Evolutionary conservation across 2,113 vertebrate genomes (phyloP).

Genomic region (Psilopogon haemacephalus): DNA sequence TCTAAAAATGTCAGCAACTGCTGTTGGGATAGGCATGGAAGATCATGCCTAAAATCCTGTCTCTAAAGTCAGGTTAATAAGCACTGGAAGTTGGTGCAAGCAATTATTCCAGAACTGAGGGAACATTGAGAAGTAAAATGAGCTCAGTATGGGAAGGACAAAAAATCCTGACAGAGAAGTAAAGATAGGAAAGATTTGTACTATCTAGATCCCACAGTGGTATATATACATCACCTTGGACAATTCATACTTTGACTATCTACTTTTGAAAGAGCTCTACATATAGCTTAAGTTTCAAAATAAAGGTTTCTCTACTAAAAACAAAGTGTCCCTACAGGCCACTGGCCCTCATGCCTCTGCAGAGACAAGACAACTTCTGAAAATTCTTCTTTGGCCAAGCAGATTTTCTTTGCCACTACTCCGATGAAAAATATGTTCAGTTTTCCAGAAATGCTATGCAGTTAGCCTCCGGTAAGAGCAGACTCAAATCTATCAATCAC

Average conservation of each 20-base stretch:
- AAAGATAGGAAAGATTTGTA: not conserved
- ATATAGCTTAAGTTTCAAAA: not conserved
- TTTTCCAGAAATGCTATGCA: not conserved
- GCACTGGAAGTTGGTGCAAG: not conserved
- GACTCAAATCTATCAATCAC: not conserved
- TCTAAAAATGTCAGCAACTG: not conserved
- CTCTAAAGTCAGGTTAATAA: not conserved
- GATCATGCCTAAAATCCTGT: not conserved
- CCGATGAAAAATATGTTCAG: not conserved
- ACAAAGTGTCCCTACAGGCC: not conserved
- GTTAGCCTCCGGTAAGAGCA: not conserved
- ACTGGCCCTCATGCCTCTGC: not conserved
- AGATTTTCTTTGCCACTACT: not conserved
- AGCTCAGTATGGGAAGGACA: not conserved
- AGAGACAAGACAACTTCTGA: not conserved
- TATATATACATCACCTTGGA: not conserved
- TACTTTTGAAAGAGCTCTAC: not conserved
- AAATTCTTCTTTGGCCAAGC: not conserved
- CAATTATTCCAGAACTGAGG: not conserved
- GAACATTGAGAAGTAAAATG: not conserved
- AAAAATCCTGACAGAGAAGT: not conserved
- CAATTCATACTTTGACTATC: not conserved
- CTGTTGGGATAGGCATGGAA: not conserved
- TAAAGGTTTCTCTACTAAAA: not conserved
- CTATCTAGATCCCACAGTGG: not conserved